Base-by-base conservation (phyloP, 53 echinoderm and acorn worm species). In the Holothuria leucospilota region DNA sequence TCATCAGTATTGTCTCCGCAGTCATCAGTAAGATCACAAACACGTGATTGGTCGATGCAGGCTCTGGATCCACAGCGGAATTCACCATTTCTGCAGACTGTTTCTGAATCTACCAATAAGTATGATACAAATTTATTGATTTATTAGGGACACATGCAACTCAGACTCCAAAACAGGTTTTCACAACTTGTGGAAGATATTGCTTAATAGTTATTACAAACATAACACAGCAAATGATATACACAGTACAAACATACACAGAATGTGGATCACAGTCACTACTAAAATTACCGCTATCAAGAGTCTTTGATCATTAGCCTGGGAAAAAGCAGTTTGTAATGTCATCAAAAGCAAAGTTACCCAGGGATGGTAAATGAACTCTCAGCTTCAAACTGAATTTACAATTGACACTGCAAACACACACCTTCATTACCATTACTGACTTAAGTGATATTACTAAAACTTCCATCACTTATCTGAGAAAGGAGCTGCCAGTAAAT, bases 291-390 rank as follows among this genome's bases (percentile, higher is more conserved):
- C 34, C 3, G 3, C 3, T 86, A 2, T 34, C 24, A 27, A 39
- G 8, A 4, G 3, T 11, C 23, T 30, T 4, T 56, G 2, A 34
- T 16, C 28, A 14, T 89, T 89, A 88, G 93, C 96, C 90, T 56
- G 93, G 88, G 51, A 93, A 82, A 7, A 84, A 85, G 74, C 95
- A 95, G 20, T 78, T 77, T n/a, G 71, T 29, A 79, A 93, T 91
- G 29, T 46, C 16, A 12, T 91, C 93, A 93, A 18, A 95, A 40
- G 27, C 93, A 93, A 53, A 93, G 93, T 49, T 93, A 88, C 40
- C 91, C 94, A 46, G 86, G 68, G 28, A 88, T 78, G 62, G 65
- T 88, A 63, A 88, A 93, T 4, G 91, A 93, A 23, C 91, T 61
- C 21, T 69, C 49, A 8, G 94, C 94, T 62, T 91, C 94, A 62